These are phyloP conservation scores for Lysandra coridon DNA, from an alignment of 2,888 invertebrate genomes.

Conservation along the genomic window DNA sequence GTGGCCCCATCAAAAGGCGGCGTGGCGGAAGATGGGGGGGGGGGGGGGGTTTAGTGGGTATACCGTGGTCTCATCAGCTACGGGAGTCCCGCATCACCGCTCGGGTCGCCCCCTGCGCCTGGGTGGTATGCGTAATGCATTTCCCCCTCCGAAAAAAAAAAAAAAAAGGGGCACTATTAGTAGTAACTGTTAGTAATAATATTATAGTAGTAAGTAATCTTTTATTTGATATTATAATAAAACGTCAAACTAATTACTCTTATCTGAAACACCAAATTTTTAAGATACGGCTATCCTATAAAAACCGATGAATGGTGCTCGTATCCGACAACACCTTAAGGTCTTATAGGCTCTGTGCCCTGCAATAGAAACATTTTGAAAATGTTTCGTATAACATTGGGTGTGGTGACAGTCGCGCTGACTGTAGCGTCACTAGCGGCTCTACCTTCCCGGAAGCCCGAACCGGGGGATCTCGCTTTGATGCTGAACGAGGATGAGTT, in stretches of 20 bases:
- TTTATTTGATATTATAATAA: background rate
- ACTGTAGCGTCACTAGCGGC: constrained; percentile 43
- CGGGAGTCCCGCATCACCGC: no score
- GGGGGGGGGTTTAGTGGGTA: no score
- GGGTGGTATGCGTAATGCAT: no score
- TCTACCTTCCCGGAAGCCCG: constrained; percentile 47
- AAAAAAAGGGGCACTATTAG: no score
- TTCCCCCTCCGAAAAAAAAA: no score
- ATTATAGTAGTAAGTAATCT: background rate
- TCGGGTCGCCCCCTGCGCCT: no score
- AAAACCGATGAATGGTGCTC: background rate
- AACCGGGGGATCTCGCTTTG: constrained; percentile 62
- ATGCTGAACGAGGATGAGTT: constrained; percentile 68
- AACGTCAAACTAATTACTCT: background rate
- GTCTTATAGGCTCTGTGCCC: background rate
- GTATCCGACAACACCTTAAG: background rate
- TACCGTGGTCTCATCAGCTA: no score
- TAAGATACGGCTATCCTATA: constrained; percentile 11
- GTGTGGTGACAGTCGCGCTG: constrained; percentile 44
- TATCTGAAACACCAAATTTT: background rate
- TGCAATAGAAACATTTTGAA: constrained; percentile 12
- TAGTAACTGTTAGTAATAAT: no score
- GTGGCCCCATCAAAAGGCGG: no score
- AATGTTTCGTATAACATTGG: constrained; percentile 4
- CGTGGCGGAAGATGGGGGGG: no score